Evolutionary conservation across 2,113 vertebrate genomes (phyloP).

Genomic region (Ellobius talpinus): DNA sequence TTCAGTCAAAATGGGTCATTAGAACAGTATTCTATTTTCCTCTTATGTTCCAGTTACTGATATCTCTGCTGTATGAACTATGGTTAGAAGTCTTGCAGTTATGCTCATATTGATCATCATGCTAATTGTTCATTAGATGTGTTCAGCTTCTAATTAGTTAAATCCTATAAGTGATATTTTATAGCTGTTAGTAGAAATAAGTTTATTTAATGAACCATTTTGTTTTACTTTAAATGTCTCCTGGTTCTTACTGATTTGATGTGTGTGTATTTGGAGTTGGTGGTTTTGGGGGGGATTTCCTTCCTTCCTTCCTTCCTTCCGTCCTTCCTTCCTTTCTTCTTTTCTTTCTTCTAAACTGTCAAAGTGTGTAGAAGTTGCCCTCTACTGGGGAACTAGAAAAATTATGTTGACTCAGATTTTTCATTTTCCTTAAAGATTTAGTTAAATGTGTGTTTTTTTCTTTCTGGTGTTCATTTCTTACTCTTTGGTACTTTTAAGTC

Average conservation of each 20-base stretch:
- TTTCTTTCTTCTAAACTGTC: constrained; percentile 5
- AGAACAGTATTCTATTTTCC: neutral
- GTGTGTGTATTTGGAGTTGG: neutral
- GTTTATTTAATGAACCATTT: neutral
- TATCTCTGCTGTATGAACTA: neutral
- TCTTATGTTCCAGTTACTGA: neutral
- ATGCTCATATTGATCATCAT: constrained; percentile 54
- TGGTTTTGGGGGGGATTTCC: neutral
- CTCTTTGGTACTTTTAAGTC: constrained; percentile 16
- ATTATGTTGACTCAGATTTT: constrained; percentile 64
- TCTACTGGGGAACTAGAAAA: constrained; percentile 87
- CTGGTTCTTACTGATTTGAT: constrained; percentile 16
- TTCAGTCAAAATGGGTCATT: constrained; percentile 8
- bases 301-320: no score
- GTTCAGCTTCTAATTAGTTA: constrained; percentile 58
- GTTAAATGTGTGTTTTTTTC: neutral
- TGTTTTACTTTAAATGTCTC: constrained; percentile 58
- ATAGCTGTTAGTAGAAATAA: constrained; percentile 57
- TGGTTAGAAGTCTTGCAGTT: constrained; percentile 41
- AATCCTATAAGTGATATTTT: constrained; percentile 45
- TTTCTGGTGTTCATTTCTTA: constrained; percentile 35
- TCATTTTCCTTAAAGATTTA: constrained; percentile 51
- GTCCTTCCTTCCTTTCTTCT: no score
- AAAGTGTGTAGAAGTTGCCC: constrained; percentile 86
- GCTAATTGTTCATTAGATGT: constrained; percentile 57